These are phyloP conservation scores for Meganola albula DNA, from an alignment of 2,888 invertebrate species.

Conservation along the genomic window DNA sequence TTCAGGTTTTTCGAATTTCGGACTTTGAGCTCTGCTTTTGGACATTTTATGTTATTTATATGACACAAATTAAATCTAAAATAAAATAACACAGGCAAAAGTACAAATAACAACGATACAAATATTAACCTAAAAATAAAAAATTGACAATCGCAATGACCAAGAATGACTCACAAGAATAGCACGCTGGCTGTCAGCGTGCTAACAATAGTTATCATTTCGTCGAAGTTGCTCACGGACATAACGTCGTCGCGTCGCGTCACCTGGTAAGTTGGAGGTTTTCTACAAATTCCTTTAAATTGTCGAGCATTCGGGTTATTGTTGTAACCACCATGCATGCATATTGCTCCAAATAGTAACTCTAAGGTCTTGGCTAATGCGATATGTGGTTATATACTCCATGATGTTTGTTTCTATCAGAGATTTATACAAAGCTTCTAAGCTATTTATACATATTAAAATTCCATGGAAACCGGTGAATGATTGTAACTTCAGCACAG, in stretches of 20 bases:
- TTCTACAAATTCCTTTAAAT: constrained; percentile 2
- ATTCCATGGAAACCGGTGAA: too few species aligned
- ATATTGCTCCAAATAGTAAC: too few species aligned
- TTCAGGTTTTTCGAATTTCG: neutral
- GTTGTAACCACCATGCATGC: too few species aligned
- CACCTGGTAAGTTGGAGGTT: neutral
- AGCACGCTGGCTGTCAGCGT: neutral
- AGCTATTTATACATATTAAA: too few species aligned
- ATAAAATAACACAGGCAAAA: neutral
- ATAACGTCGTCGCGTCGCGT: neutral
- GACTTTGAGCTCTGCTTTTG: neutral
- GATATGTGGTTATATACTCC: too few species aligned
- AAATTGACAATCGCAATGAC: neutral
- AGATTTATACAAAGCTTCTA: too few species aligned
- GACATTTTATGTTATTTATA: neutral
- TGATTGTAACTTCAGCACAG: too few species aligned
- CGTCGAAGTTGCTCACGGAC: neutral
- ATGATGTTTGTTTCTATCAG: too few species aligned
- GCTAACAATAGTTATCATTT: neutral
- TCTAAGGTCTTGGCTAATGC: too few species aligned
- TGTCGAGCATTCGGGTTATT: constrained; percentile 3
- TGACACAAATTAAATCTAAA: neutral
- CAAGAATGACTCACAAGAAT: neutral
- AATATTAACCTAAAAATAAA: neutral
- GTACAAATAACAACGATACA: neutral